Evolutionary conservation across 2,888 invertebrate genomes (phyloP).

Genomic region (Acanthosepion lycidas): DNA sequence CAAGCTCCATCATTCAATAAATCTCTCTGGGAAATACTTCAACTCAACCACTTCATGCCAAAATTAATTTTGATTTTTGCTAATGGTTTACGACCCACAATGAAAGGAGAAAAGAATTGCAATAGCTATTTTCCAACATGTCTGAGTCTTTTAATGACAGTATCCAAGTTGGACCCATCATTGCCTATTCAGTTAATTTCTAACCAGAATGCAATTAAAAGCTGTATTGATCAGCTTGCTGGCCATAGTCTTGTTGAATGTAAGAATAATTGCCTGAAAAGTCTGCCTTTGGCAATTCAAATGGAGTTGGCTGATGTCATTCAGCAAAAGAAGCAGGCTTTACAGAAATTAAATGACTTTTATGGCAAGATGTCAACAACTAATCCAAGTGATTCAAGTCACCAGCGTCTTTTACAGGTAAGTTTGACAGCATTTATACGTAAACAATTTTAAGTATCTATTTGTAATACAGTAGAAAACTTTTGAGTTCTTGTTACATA

Average conservation of each 20-base stretch:
- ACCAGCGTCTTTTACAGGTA: conserved; percentile 89
- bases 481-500: too few species aligned
- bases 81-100: conserved; percentile 54
- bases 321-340: conserved; percentile 88
- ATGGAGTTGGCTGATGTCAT: conserved; percentile 86
- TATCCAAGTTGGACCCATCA: conserved; percentile 77
- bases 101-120: conserved; percentile 60
- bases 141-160: conserved; percentile 71
- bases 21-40: conserved; percentile 74
- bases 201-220: conserved; percentile 84
- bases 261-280: conserved; percentile 79
- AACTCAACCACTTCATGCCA: conserved; percentile 88
- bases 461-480: too few species aligned
- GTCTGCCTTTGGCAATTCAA: conserved; percentile 87
- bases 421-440: neutral
- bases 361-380: conserved; percentile 76
- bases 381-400: conserved; percentile 88
- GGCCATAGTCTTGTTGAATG: conserved; percentile 86
- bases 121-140: conserved; percentile 64
- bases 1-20: conserved; percentile 74
- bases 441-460: too few species aligned
- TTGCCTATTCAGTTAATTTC: conserved; percentile 81
- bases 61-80: conserved; percentile 87
- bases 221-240: conserved; percentile 89
- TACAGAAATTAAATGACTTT: conserved; percentile 85